These are phyloP conservation scores for Diphyllodes magnificus DNA, from an alignment of 2,113 vertebrate genomes.

Conservation along the genomic window DNA sequence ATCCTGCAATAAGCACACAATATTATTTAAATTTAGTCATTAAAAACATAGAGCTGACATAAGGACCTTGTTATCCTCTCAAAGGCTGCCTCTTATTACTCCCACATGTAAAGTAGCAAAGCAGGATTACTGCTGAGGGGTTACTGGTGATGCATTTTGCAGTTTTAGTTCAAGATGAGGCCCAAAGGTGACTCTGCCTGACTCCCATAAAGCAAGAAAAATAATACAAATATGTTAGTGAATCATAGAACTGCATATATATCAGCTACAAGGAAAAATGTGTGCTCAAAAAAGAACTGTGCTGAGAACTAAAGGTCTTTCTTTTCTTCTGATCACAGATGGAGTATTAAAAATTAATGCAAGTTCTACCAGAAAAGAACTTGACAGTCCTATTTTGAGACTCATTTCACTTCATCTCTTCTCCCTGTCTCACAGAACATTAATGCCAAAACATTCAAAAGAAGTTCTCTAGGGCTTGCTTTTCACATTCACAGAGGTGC, in stretches of 20 bases:
- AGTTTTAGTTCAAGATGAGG: not conserved
- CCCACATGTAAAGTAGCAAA: not conserved
- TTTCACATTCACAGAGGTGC: not conserved
- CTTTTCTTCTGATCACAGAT: constrained; percentile 62
- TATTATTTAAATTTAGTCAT: not conserved
- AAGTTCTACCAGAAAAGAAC: constrained; percentile 53
- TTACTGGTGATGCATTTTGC: not conserved
- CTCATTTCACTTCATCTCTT: constrained; percentile 42
- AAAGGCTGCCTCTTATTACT: constrained; percentile 5
- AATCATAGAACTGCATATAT: constrained; percentile 24
- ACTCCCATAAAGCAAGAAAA: not conserved
- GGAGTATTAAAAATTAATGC: constrained; percentile 68
- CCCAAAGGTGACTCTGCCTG: not conserved
- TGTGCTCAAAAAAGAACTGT: constrained; percentile 44
- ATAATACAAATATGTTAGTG: not conserved
- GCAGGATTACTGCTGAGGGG: not conserved
- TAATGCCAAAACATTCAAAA: constrained; percentile 44
- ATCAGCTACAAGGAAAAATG: constrained; percentile 1
- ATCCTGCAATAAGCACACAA: not conserved
- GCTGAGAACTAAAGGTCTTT: constrained; percentile 50
- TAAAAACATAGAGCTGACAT: not conserved
- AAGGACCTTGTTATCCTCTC: not conserved
- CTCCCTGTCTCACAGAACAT: constrained; percentile 35
- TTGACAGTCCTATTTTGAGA: constrained; percentile 63
- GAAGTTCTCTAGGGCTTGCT: not conserved